Evolutionary conservation across 2,113 vertebrate genomes (phyloP).

Genomic region (Caloenas nicobarica): DNA sequence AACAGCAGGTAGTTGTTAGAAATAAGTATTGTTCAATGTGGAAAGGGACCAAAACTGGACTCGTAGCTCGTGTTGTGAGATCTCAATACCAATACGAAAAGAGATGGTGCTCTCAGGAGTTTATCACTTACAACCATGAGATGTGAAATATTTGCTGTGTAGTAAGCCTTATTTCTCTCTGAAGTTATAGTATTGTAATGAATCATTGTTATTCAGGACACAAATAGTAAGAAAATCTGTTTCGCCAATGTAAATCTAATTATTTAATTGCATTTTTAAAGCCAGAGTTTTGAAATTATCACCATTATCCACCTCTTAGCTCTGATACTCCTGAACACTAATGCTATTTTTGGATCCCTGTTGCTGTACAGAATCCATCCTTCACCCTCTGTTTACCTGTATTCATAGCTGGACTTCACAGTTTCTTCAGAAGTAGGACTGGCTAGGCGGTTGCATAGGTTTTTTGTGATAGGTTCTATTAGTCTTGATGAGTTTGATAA

Average conservation of each 20-base stretch:
- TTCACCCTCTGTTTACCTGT: neutral
- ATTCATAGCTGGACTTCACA: neutral
- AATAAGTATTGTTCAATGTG: neutral
- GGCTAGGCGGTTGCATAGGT: neutral
- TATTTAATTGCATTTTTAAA: neutral
- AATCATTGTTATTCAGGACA: neutral
- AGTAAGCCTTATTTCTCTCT: neutral
- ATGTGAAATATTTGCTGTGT: neutral
- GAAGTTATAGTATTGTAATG: neutral
- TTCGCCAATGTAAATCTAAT: neutral
- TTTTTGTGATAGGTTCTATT: neutral
- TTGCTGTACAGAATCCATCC: neutral
- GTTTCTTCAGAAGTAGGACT: neutral
- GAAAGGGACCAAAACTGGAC: neutral
- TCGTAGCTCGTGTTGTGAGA: neutral
- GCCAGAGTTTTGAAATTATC: constrained; percentile 13
- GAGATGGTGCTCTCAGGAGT: neutral
- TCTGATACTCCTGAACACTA: neutral
- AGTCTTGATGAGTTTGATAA: neutral
- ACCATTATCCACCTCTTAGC: neutral
- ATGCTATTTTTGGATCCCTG: neutral
- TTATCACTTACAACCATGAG: neutral
- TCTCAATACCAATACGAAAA: neutral
- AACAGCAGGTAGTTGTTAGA: neutral
- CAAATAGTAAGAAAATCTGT: neutral